Conservation (phyloP, 2,888 invertebrate species). For the Ormyrus rosae region DNA sequence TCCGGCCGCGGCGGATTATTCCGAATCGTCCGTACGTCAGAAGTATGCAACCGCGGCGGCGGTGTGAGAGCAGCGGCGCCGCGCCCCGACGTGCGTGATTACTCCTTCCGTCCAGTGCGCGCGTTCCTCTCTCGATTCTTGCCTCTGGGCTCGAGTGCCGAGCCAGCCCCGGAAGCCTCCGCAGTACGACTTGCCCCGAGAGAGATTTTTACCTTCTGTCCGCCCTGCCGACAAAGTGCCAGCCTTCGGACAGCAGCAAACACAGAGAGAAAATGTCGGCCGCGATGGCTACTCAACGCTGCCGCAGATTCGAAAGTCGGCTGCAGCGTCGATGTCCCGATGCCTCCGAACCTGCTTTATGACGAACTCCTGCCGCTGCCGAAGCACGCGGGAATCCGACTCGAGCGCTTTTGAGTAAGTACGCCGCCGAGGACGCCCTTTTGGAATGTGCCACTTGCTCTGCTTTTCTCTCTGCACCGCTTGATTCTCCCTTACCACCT, state of each 20-base stretch:
- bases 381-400: background rate
- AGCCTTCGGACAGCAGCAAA: background rate
- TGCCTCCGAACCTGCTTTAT: constrained; percentile 41
- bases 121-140: too few relatives aligned
- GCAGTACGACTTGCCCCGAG: too few relatives aligned
- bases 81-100: background rate
- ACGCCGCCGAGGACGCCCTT: background rate
- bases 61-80: background rate
- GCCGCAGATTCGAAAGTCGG: constrained; percentile 50
- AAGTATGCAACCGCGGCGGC: too few relatives aligned
- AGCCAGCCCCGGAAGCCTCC: too few relatives aligned
- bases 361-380: constrained; percentile 32
- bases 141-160: too few relatives aligned
- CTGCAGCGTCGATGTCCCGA: background rate
- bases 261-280: constrained; percentile 32
- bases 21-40: too few relatives aligned
- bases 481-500: background rate
- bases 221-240: background rate
- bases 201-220: background rate
- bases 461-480: background rate
- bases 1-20: background rate
- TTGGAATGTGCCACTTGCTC: constrained; percentile 1
- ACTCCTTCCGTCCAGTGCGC: too few relatives aligned
- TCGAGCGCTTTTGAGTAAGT: too few relatives aligned
- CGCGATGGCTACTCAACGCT: background rate